Evolutionary conservation across 2,888 invertebrate species (phyloP), one percentile per base, ranked within the genome.

Genomic region (Oscheius myriophilus): DNA sequence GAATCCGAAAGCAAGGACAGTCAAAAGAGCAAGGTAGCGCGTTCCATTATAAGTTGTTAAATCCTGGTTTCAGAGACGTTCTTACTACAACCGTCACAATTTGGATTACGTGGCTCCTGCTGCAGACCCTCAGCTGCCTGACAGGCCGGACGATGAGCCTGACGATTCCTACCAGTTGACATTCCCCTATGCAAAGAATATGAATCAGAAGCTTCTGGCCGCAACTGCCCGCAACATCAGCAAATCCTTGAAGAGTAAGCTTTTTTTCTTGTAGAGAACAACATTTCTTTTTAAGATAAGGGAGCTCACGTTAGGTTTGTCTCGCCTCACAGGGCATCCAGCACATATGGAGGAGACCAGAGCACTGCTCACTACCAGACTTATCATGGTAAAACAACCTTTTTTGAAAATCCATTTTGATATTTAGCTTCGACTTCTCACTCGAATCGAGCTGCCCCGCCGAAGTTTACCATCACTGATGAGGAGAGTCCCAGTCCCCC

Each of bases 61-160:
- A 43, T 43, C 43, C 9, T 21, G 16, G 42, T 23, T 18, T 14
- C 42, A 58, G 43, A 61, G 61, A 49, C 16, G 18, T 14, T 49
- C 49, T 16, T 57, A 71, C 49, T 78, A 75, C 67, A 73, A 69
- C 23, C 71, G 77, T 49, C 77, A 78, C 58, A 67, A 72, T 55
- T 51, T 73, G 51, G 45, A 43, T 42, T 49, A 52, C 18, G 43
- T 11, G 18, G 61, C 61, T 49, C 55, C 65, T 11, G 46, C 45
- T 18, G 61, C 46, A 14, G 33, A 25, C 7, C 26, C 25, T 23
- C n/a, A 14, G 52, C 18, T 25, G 7, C 25, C 53, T 14, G 53
- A 53, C 21, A 51, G 53, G 14, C 53, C 70, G 11, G 51, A 39
- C 4, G 64, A 64, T 23, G 64, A 61, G 16, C 69, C 43, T 18